A percentile compares a stretch with the other conserved stretches of the same genome.
phyloP scores from a whole-genome alignment of 35 echinoderm and acorn worm genomes.

The Amphiura filiformis region DNA sequence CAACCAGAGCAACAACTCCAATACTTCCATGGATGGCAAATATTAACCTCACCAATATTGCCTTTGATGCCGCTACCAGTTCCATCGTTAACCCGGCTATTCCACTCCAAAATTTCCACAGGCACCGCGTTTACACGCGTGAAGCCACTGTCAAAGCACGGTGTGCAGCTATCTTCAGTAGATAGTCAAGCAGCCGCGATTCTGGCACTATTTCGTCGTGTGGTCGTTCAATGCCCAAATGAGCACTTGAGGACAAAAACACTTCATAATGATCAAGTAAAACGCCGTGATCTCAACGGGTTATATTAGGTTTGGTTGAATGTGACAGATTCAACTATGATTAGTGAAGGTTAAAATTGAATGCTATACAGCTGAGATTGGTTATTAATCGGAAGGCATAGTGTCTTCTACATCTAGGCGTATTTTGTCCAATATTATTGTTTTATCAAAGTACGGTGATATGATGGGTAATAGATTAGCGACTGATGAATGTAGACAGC shows the following conservation, averaged over 20 bases:
- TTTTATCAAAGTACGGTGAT: not conserved
- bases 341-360: not conserved
- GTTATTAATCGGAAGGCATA: not conserved
- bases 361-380: not conserved
- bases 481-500: not conserved
- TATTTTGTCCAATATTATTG: not conserved
- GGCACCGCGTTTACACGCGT: not conserved
- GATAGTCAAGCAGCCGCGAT: not conserved
- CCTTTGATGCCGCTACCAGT: slow-evolving; percentile 5
- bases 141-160: not conserved
- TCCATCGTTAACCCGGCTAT: slow-evolving; percentile 8
- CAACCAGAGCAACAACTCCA: slow-evolving; percentile 2
- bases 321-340: not conserved
- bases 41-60: slow-evolving; percentile 24
- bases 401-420: not conserved
- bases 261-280: not conserved
- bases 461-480: not conserved
- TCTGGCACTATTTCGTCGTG: not conserved
- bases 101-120: not conserved
- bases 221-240: not conserved
- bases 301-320: not conserved
- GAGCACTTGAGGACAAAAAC: not conserved
- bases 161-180: not conserved
- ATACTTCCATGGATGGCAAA: slow-evolving; percentile 17
- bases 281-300: not conserved